Evolutionary conservation across 2,113 vertebrate species (phyloP), one percentile per base, ranked within the genome.

Genomic region (Bos indicus): DNA sequence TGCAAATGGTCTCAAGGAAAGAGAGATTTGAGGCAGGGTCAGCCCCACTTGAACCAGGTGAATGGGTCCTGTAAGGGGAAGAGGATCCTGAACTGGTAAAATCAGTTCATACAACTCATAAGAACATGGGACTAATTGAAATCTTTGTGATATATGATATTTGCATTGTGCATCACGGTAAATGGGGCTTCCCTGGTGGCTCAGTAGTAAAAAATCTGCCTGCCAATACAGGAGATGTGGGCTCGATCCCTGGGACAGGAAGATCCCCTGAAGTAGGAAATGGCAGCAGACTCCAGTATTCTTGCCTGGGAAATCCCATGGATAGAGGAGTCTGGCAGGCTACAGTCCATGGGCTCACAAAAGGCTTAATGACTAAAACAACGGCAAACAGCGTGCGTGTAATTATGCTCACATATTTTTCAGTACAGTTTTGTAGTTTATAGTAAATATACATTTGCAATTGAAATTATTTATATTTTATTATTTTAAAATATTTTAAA

Each of bases 381-480:
- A 0, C 21, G 43, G 36, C 21, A 14, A 43, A 43, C 21, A 77
- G 15, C 2, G 8, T 7, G 26, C 43, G 16, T 60, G 36, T 90
- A 74, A 52, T 15, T 90, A 46, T 46, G 88, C 23, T 48, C 54
- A 89, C 33, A 51, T 89, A 71, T 87, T 86, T 83, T 59, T 96
- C 11, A 82, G 11, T 67, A 16, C 21, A 57, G 0, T 88, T 97
- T 77, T 88, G 3, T 85, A 71, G 25, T 89, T 94, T 96, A 48
- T 77, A 15, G 36, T 85, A 95, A 89, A 6, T 87, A 43, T 6
- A n/a, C 21, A n/a, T 43, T 80, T 97, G 4, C 81, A 48, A 48
- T 82, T 91, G 48, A 95, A 23, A 5, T 60, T 92, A 43, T 86
- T 96, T 95, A 54, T 97, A 89, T 21, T 94, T 93, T 78, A 54